Evolutionary conservation across 2,797 vertebrate species (phyloP).

Genomic region (Mycteria americana): DNA sequence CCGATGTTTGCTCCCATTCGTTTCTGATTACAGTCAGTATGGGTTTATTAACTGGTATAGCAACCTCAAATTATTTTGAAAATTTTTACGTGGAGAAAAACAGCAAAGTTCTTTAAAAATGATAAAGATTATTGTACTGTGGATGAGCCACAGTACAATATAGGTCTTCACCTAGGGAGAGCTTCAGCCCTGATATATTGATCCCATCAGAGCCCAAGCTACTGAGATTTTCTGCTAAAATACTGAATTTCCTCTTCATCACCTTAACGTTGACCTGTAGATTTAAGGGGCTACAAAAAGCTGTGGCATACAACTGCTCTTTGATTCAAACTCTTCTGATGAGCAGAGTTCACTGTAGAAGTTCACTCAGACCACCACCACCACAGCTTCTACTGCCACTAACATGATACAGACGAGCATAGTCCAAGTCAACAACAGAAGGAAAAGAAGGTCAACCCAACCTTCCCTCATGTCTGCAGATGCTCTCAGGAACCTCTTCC

Average conservation of each 20-base stretch:
- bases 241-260: not conserved
- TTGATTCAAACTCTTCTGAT: not conserved
- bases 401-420: fast-evolving
- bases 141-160: not conserved
- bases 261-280: not conserved
- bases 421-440: not conserved
- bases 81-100: fast-evolving
- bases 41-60: not conserved
- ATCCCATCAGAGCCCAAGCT: not conserved
- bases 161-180: not conserved
- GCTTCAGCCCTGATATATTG: not conserved
- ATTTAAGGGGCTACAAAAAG: not conserved
- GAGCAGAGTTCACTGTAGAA: not conserved
- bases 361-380: not conserved
- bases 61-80: not conserved
- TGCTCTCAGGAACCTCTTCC: not conserved
- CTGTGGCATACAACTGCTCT: not conserved
- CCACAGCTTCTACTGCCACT: not conserved
- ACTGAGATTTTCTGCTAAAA: not conserved
- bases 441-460: not conserved
- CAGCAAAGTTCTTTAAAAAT: not conserved
- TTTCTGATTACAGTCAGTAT: not conserved
- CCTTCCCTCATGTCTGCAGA: not conserved
- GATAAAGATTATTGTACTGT: not conserved
- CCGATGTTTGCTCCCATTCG: not conserved